Evolutionary conservation across 1,140 invertebrate species (phyloP).

Genomic region (Drosophila miranda): DNA sequence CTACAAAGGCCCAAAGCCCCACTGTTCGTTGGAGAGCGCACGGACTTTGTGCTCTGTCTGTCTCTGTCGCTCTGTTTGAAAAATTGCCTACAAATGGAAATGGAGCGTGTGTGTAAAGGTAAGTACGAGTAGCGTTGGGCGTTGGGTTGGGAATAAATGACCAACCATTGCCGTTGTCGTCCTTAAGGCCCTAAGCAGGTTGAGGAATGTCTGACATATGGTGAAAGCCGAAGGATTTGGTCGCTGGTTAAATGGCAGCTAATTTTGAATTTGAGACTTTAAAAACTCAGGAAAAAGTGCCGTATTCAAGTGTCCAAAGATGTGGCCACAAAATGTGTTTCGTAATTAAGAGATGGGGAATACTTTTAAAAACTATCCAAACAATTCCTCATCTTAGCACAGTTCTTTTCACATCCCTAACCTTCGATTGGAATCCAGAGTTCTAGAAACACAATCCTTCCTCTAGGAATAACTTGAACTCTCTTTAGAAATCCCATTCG

Average conservation of each 20-base stretch:
- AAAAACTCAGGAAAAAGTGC: too few relatives aligned
- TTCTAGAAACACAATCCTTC: neutral
- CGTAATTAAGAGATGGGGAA: too few relatives aligned
- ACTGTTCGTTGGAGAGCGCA: neutral
- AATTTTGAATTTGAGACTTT: too few relatives aligned
- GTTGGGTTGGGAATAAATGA: conserved; percentile 32
- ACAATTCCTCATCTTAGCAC: too few relatives aligned
- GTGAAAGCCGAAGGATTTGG: conserved; percentile 25
- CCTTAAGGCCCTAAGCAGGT: conserved; percentile 14
- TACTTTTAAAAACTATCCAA: too few relatives aligned
- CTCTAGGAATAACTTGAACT: neutral
- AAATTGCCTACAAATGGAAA: conserved; percentile 68
- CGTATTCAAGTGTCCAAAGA: too few relatives aligned
- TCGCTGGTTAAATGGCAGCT: conserved; percentile 5
- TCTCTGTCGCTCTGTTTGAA: conserved; percentile 29
- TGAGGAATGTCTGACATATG: conserved; percentile 49
- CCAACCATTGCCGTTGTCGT: conserved; percentile 24
- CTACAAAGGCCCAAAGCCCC: neutral
- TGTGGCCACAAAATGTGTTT: too few relatives aligned
- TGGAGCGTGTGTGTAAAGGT: conserved; percentile 65
- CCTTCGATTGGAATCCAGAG: neutral
- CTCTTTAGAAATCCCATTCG: conserved; percentile 6
- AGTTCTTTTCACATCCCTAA: too few relatives aligned
- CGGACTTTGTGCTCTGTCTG: neutral
- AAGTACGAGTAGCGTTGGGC: conserved; percentile 16